A percentile compares a stretch with the other conserved stretches of the same genome.
Conservation (phyloP, 2,113 vertebrate species). For the Myanophis thanlyinensis region DNA sequence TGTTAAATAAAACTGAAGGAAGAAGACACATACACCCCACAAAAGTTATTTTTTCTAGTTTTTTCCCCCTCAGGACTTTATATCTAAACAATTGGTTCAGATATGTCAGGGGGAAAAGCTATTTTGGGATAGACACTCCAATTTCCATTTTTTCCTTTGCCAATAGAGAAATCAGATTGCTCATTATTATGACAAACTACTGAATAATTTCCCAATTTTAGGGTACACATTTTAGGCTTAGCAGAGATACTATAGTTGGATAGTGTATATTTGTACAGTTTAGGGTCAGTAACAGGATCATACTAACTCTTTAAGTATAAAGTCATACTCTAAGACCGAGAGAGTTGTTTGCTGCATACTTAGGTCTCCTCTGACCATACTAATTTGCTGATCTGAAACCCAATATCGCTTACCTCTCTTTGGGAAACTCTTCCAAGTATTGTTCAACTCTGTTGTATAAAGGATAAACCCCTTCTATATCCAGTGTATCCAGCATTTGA, state of each 20-base stretch:
- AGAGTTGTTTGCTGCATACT: neutral
- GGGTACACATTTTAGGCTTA: neutral
- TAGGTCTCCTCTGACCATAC: neutral
- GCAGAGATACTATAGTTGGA: neutral
- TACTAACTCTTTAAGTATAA: neutral
- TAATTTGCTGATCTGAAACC: neutral
- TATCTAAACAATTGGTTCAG: neutral
- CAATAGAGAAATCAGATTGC: no score
- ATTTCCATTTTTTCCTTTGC: neutral
- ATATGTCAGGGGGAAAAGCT: neutral
- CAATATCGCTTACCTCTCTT: conserved; percentile 79
- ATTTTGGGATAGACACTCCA: neutral
- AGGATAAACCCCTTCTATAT: conserved; percentile 93
- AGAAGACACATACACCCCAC: neutral
- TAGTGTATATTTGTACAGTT: neutral
- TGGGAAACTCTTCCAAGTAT: conserved; percentile 89
- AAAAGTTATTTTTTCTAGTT: neutral
- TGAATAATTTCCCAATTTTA: neutral
- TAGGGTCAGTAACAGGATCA: neutral
- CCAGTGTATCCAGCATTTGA: conserved; percentile 94
- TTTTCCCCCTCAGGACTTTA: no score
- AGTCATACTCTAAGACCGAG: neutral
- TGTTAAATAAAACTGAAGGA: neutral
- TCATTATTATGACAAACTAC: neutral
- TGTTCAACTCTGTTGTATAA: conserved; percentile 88